These are phyloP conservation scores for Latrodectus elegans DNA, from an alignment of 2,888 invertebrate genomes.

Conservation along the genomic window DNA sequence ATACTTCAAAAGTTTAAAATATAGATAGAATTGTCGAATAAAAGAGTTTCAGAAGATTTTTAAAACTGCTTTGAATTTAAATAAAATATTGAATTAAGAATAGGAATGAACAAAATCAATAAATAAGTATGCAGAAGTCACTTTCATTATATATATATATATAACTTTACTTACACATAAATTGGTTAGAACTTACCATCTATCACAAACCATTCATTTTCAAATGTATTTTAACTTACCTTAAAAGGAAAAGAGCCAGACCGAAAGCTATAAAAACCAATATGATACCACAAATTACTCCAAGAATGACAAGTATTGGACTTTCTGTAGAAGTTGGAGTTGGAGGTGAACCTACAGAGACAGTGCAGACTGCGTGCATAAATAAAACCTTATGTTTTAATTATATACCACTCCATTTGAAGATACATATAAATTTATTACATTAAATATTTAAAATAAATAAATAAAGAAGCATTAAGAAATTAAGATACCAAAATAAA, in stretches of 20 bases:
- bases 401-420: constrained; percentile 59
- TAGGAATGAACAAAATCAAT: no score
- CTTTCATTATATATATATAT: neutral
- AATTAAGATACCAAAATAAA: no score
- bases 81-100: no score
- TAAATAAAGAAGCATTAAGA: no score
- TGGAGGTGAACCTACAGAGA: constrained; percentile 69
- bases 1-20: no score
- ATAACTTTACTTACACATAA: neutral
- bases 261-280: constrained; percentile 80
- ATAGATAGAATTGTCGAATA: no score
- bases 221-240: constrained; percentile 77
- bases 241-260: constrained; percentile 80
- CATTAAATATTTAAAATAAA: neutral
- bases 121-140: no score
- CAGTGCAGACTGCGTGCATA: constrained; percentile 69
- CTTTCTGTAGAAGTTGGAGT: constrained; percentile 64
- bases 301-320: constrained; percentile 76
- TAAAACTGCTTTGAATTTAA: no score
- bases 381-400: constrained; percentile 68
- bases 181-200: neutral
- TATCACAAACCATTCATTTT: neutral
- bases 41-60: no score
- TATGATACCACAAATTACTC: constrained; percentile 82
- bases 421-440: constrained; percentile 46